Conservation (phyloP, 2,113 vertebrate genomes). For the Ceyx melanurus region DNA sequence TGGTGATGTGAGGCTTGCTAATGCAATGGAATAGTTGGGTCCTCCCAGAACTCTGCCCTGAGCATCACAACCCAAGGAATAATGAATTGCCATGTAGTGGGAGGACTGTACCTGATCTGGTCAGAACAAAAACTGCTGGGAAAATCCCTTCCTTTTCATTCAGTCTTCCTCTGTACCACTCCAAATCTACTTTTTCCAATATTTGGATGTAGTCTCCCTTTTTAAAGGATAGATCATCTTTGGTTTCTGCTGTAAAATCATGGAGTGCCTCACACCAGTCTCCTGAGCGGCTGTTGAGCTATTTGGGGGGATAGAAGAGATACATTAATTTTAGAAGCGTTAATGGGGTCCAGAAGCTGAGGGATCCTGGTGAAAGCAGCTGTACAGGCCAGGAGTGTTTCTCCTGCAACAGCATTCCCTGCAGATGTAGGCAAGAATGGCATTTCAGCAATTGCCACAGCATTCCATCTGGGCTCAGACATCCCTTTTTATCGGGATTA, state of each 20-base stretch:
- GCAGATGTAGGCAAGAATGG: neutral
- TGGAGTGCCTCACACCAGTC: conserved; percentile 89
- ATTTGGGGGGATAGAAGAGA: conserved; percentile 38
- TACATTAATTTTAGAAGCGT: neutral
- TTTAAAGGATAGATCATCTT: conserved; percentile 84
- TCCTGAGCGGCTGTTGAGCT: conserved; percentile 49
- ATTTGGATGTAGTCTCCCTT: conserved; percentile 87
- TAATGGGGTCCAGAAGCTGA: neutral
- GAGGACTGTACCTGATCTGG: conserved; percentile 75
- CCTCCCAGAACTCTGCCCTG: neutral
- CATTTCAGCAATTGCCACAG: neutral
- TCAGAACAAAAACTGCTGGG: conserved; percentile 83
- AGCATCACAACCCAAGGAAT: neutral
- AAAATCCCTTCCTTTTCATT: conserved; percentile 87
- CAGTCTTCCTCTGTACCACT: conserved; percentile 87
- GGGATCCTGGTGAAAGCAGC: neutral
- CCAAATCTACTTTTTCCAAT: conserved; percentile 76
- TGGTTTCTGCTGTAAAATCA: conserved; percentile 83
- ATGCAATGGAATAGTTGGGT: neutral
- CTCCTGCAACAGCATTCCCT: neutral
- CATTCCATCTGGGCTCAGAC: neutral
- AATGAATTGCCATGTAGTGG: neutral
- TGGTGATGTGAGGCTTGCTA: neutral
- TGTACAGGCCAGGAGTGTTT: neutral
- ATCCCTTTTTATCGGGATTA: conserved; percentile 31